Conservation (phyloP, 2,888 invertebrate species). For the Rotaria sp. region DNA sequence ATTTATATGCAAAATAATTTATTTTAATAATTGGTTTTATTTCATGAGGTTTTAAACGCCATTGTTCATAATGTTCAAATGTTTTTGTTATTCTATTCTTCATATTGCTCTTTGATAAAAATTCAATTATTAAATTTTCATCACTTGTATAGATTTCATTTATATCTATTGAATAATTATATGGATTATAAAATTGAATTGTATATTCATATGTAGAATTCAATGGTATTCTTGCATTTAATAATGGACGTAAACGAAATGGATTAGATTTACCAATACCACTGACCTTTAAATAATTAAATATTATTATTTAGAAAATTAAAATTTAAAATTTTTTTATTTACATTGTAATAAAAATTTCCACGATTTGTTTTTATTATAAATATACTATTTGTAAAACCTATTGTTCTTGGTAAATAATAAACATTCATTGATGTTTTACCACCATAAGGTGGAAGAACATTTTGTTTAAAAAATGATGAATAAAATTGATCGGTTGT, state of each 20-base stretch:
- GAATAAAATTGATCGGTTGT: background rate
- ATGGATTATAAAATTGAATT: background rate
- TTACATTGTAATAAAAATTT: background rate
- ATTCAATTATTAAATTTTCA: background rate
- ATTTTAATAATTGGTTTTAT: background rate
- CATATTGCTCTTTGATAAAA: background rate
- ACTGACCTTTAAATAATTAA: background rate
- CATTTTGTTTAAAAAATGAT: background rate
- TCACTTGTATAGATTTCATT: slow-evolving; percentile 12
- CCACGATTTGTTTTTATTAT: background rate
- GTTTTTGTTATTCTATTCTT: background rate
- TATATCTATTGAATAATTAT: background rate
- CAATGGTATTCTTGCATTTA: background rate
- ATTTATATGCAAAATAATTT: background rate
- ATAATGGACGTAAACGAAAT: background rate
- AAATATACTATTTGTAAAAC: background rate
- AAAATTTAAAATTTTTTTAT: background rate
- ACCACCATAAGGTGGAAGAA: background rate
- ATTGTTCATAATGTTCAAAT: background rate
- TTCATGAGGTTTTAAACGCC: slow-evolving; percentile 10
- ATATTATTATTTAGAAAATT: background rate
- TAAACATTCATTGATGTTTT: background rate
- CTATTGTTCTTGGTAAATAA: background rate
- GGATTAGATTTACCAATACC: background rate
- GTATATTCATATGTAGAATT: background rate